A percentile compares a stretch with the other conserved stretches of the same genome.
These are phyloP conservation scores for Germaria angustata DNA, from an alignment of 2,888 invertebrate genomes.

Conservation along the genomic window DNA sequence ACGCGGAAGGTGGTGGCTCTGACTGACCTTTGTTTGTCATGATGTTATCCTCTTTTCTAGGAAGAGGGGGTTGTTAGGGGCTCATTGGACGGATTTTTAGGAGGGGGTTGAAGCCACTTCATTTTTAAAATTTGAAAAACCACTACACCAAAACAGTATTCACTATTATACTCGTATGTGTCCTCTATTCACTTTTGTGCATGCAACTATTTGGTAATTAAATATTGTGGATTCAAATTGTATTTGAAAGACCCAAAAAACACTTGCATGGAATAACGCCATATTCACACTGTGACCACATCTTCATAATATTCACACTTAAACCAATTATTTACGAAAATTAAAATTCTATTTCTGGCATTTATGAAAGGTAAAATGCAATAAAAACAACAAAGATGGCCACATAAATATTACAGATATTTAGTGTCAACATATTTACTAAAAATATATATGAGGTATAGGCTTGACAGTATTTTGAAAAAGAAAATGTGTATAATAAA, in stretches of 20 bases:
- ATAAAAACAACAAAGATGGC: conserved; percentile 32
- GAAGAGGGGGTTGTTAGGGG: too few species aligned
- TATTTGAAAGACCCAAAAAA: conserved; percentile 62
- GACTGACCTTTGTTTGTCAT: too few species aligned
- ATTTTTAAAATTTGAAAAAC: too few species aligned
- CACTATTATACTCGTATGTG: too few species aligned
- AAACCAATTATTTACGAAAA: conserved; percentile 54
- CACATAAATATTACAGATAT: conserved; percentile 26
- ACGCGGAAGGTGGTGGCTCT: too few species aligned
- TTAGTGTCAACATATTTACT: neutral
- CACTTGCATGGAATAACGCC: conserved; percentile 65
- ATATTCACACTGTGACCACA: conserved; percentile 53
- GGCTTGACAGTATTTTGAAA: conserved; percentile 27
- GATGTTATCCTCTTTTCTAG: too few species aligned
- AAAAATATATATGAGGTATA: too few species aligned
- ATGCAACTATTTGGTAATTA: neutral
- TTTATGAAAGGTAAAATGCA: conserved; percentile 21
- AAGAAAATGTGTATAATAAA: neutral
- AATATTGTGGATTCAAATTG: conserved; percentile 47
- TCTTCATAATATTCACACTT: conserved; percentile 57
- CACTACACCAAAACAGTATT: too few species aligned
- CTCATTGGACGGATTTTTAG: too few species aligned
- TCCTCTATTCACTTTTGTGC: neutral
- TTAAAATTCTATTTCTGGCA: conserved; percentile 45
- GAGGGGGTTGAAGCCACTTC: too few species aligned